Conservation (phyloP, 2,797 vertebrate genomes). For the Etheostoma perlongum region DNA sequence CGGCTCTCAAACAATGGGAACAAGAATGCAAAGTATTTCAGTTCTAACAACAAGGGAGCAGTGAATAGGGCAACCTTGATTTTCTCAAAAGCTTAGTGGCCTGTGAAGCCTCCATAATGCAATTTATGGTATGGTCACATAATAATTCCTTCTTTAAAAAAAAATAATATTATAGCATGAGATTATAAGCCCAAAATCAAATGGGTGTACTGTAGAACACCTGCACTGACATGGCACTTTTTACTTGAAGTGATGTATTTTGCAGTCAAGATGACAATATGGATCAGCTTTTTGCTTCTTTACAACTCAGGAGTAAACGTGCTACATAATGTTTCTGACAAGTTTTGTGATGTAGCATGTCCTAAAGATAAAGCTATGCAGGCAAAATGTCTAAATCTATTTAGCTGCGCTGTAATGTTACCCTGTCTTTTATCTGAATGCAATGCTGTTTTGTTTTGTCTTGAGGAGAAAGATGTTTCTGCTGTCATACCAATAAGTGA, state of each 20-base stretch:
- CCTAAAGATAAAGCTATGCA: neutral
- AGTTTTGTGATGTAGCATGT: neutral
- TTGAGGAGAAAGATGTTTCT: constrained; percentile 13
- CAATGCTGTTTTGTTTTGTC: neutral
- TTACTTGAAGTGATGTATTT: neutral
- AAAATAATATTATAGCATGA: neutral
- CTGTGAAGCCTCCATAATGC: constrained; percentile 50
- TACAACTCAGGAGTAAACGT: neutral
- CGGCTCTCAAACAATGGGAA: constrained; percentile 75
- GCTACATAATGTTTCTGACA: neutral
- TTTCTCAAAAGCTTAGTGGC: constrained; percentile 64
- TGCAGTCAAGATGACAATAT: constrained; percentile 4
- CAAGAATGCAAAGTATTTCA: constrained; percentile 83
- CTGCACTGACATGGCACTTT: constrained; percentile 4
- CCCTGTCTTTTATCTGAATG: neutral
- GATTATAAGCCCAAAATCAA: neutral
- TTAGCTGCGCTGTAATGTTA: neutral
- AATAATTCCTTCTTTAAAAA: constrained; percentile 15
- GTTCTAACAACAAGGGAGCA: constrained; percentile 72
- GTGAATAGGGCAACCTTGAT: constrained; percentile 63
- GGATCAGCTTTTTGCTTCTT: neutral
- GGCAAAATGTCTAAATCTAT: neutral
- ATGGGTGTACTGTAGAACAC: neutral
- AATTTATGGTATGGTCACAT: constrained; percentile 57
- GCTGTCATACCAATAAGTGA: constrained; percentile 1